Percentiles rank a stretch among this genome's conserved stretches.
Evolutionary conservation across 2,888 invertebrate genomes (phyloP).

Genomic region (Eupithecia subumbrata): DNA sequence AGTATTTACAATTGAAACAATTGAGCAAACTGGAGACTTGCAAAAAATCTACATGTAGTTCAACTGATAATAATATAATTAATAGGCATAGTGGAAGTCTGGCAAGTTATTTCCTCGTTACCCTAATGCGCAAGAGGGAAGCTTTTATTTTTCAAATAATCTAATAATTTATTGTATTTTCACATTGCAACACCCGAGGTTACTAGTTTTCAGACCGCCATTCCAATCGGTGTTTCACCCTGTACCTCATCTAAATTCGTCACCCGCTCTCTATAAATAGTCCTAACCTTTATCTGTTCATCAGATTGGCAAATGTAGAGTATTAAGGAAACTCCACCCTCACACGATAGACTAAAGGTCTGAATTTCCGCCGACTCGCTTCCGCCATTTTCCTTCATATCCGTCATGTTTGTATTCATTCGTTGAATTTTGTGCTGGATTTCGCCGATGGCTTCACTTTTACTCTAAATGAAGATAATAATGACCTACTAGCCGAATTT

Average conservation of each 20-base stretch:
- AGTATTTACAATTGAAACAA: too few relatives aligned
- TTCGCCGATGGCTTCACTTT: neutral
- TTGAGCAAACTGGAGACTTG: too few relatives aligned
- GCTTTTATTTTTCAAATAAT: too few relatives aligned
- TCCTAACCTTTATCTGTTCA: constrained; percentile 7
- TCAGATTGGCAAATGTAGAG: constrained; percentile 5
- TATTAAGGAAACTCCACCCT: constrained; percentile 16
- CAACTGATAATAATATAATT: too few relatives aligned
- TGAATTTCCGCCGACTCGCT: constrained; percentile 31
- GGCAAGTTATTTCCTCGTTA: neutral
- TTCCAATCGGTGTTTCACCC: neutral
- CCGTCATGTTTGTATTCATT: constrained; percentile 25
- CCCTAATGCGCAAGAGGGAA: too few relatives aligned
- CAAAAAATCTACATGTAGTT: too few relatives aligned
- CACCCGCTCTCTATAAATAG: constrained; percentile 7
- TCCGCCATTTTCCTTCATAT: constrained; percentile 35
- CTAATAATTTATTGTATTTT: too few relatives aligned
- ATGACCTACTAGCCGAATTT: too few relatives aligned
- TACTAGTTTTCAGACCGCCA: neutral
- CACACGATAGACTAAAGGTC: constrained; percentile 20
- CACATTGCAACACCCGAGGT: too few relatives aligned
- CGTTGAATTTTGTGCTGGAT: constrained; percentile 11
- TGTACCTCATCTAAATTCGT: neutral
- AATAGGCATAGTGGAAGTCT: neutral
- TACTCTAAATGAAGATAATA: neutral